phyloP scores from a whole-genome alignment of 1,140 invertebrate species.

The Drosophila persimilis region DNA sequence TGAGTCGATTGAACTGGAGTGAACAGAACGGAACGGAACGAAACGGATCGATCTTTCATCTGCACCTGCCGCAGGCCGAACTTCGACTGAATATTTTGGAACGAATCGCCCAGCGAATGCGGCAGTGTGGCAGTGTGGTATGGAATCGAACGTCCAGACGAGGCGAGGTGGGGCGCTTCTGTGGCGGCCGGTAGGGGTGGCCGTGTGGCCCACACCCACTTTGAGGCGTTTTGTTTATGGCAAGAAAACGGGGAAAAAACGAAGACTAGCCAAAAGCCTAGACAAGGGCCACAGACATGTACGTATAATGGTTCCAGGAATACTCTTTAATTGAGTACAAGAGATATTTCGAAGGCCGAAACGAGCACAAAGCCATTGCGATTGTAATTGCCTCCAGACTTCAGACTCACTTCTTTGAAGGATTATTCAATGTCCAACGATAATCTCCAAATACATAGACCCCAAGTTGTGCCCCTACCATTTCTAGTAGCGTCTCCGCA shows the following conservation, averaged over 20 bases:
- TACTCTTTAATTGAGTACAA: conserved; percentile 4
- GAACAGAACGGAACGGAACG: conserved; percentile 13
- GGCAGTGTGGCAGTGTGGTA: too few species aligned
- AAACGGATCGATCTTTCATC: conserved; percentile 27
- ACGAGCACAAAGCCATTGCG: too few species aligned
- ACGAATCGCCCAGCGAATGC: conserved; percentile 3
- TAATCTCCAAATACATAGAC: too few species aligned
- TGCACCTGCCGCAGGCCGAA: conserved; percentile 60
- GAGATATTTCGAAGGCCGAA: too few species aligned
- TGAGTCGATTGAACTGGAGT: background rate
- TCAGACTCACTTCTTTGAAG: too few species aligned
- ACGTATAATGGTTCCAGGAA: conserved; percentile 7
- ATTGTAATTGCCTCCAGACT: too few species aligned
- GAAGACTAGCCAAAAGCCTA: background rate
- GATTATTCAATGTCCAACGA: too few species aligned
- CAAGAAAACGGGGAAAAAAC: conserved; percentile 10
- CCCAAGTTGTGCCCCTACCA: too few species aligned
- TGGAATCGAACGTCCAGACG: conserved; percentile 27
- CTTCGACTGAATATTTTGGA: conserved; percentile 36
- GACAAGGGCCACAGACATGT: background rate
- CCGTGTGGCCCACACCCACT: conserved; percentile 19
- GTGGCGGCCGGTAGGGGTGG: conserved; percentile 9
- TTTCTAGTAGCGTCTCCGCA: background rate
- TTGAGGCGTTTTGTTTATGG: conserved; percentile 62
- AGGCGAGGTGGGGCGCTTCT: background rate